These are phyloP conservation scores for Dascillus cervinus DNA, from an alignment of 2,888 invertebrate species.

Conservation along the genomic window DNA sequence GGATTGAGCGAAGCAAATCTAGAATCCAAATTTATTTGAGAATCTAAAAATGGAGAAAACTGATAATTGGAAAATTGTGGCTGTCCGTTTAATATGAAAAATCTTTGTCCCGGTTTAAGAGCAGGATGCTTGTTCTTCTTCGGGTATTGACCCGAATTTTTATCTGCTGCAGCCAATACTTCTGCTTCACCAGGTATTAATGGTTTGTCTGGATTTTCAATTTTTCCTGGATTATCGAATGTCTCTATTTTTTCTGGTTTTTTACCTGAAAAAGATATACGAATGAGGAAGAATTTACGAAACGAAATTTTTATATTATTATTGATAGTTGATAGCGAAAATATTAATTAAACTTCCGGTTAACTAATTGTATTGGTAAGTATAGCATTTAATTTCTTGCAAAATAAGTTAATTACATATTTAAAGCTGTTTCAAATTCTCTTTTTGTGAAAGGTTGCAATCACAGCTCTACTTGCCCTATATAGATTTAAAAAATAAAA, in stretches of 20 bases:
- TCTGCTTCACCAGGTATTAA: conserved; percentile 25
- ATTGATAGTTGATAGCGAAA: too few species aligned
- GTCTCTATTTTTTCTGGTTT: conserved; percentile 38
- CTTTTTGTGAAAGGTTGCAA: too few species aligned
- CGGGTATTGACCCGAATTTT: conserved; percentile 11
- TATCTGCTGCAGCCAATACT: conserved; percentile 24
- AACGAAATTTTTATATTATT: too few species aligned
- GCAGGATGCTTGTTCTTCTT: conserved; percentile 16
- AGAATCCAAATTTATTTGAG: conserved; percentile 3
- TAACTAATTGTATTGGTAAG: too few species aligned
- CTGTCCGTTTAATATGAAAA: conserved; percentile 51
- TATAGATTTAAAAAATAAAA: too few species aligned
- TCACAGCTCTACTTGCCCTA: too few species aligned
- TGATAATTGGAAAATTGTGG: conserved; percentile 39
- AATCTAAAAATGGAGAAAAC: conserved; percentile 1
- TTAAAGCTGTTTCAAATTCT: too few species aligned
- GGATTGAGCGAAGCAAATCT: conserved; percentile 5
- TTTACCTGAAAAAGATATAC: conserved; percentile 16
- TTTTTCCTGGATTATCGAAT: conserved; percentile 27
- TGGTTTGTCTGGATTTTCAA: conserved; percentile 13
- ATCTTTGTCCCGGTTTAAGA: conserved; percentile 45
- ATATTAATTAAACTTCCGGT: too few species aligned
- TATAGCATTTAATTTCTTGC: too few species aligned
- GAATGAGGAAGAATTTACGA: too few species aligned
- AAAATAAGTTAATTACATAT: too few species aligned